Base-by-base conservation (phyloP, 2,113 vertebrate genomes). In the Reinhardtius hippoglossoides region DNA sequence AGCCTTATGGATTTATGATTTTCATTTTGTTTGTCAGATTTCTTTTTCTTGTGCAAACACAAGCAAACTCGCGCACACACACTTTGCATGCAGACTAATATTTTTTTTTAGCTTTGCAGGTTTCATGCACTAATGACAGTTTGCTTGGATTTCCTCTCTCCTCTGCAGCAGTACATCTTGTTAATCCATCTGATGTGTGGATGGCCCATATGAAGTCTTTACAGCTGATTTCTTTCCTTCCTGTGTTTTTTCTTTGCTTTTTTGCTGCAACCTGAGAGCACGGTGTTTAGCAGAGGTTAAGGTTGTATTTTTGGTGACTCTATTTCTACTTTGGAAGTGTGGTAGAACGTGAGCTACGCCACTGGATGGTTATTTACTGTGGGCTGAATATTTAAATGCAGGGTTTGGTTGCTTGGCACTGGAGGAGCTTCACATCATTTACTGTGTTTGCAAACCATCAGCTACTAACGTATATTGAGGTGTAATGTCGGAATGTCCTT, bases 101-200 rank as follows among this genome's bases (percentile, higher is more conserved):
- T 37, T 9, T 37, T 40, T 12, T 40, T 42, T 13, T 42, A 42
- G 40, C 9, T 3, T 8, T 60, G 59, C 82, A 72, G 13, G 69
- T 81, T 66, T 35, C 46, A 9, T 27, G 62, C 46, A 3, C 60
- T 73, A 37, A 1, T 54, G 75, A 37, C 69, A 46, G 31, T 67
- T 66, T 71, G 56, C 71, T 46, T 58, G 7, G 62, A 42, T 82
- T 71, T 71, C 76, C 23, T 2, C 64, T 35, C 52, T 52, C 40
- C 46, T 52, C 31, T 84, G 82, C 64, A 74, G 78, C 74, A 79
- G 68, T 42, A 23, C 52, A 40, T 78, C 16, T 63, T 77, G 78
- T 68, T 71, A 86, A 89, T 87, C 71, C 5, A 40, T 66, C 52
- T 91, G 75, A 80, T 83, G 72, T 93, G 52, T 76, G 78, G 81